Percentiles rank a stretch among this genome's conserved stretches.
Evolutionary conservation across 2,113 vertebrate genomes (phyloP).

Genomic region (Melospiza melodia): DNA sequence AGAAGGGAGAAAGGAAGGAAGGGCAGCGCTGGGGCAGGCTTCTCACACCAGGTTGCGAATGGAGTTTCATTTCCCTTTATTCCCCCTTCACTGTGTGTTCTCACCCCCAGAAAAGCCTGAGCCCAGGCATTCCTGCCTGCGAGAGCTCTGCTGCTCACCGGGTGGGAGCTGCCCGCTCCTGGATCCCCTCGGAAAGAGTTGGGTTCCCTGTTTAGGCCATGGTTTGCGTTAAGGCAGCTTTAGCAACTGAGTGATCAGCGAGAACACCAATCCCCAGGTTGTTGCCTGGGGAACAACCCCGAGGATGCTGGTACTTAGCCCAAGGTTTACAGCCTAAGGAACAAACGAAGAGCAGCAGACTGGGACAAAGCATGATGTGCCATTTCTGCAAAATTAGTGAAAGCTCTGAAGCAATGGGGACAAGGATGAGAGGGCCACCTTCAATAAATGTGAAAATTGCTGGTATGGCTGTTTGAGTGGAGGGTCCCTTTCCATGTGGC

Average conservation of each 20-base stretch:
- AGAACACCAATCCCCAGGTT: not conserved
- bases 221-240: not conserved
- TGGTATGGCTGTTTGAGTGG: not conserved
- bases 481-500: not conserved
- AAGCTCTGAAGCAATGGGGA: not conserved
- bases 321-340: not conserved
- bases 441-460: not conserved
- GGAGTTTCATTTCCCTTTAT: not conserved
- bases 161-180: not conserved
- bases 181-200: fast-evolving
- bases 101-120: not conserved
- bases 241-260: fast-evolving
- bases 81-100: fast-evolving
- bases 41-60: not conserved
- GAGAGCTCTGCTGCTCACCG: not conserved
- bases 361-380: not conserved
- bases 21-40: not conserved
- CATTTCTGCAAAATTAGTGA: not conserved
- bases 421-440: too few species aligned
- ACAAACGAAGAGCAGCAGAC: not conserved
- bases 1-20: not conserved
- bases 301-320: not conserved
- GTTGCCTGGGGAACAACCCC: not conserved
- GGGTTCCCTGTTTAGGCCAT: not conserved
- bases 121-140: not conserved